Evolutionary conservation across 2,888 invertebrate species (phyloP).

Genomic region (Syritta pipiens): DNA sequence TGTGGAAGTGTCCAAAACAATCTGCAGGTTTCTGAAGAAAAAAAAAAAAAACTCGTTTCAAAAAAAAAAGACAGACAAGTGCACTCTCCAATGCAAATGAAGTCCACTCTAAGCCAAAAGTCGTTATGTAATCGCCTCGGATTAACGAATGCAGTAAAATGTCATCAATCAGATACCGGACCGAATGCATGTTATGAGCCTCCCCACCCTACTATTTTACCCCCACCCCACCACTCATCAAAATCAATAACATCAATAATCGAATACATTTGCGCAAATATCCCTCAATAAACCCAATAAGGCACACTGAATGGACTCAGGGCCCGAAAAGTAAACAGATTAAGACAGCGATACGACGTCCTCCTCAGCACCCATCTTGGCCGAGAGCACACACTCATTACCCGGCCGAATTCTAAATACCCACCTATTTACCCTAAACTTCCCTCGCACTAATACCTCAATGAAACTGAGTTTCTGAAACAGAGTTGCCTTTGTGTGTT

Average conservation of each 20-base stretch:
- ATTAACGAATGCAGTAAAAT: too few relatives aligned
- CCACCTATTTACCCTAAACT: conserved; percentile 38
- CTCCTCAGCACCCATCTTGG: conserved; percentile 30
- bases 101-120: too few relatives aligned
- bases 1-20: too few relatives aligned
- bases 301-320: conserved; percentile 39
- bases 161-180: too few relatives aligned
- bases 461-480: conserved; percentile 18
- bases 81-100: too few relatives aligned
- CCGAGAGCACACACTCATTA: conserved; percentile 28
- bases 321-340: conserved; percentile 57
- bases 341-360: conserved; percentile 46
- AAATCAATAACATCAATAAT: conserved; percentile 26
- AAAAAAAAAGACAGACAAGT: too few relatives aligned
- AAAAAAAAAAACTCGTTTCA: too few relatives aligned
- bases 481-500: neutral
- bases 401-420: conserved; percentile 35
- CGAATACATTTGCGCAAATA: conserved; percentile 36
- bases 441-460: conserved; percentile 31
- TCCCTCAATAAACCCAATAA: conserved; percentile 46
- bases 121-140: too few relatives aligned
- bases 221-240: neutral
- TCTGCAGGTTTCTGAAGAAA: too few relatives aligned
- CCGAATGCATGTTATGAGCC: too few relatives aligned
- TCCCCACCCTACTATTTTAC: neutral